phyloP scores from a whole-genome alignment of 2,797 vertebrate species.

The Sphenopsis melanotis region DNA sequence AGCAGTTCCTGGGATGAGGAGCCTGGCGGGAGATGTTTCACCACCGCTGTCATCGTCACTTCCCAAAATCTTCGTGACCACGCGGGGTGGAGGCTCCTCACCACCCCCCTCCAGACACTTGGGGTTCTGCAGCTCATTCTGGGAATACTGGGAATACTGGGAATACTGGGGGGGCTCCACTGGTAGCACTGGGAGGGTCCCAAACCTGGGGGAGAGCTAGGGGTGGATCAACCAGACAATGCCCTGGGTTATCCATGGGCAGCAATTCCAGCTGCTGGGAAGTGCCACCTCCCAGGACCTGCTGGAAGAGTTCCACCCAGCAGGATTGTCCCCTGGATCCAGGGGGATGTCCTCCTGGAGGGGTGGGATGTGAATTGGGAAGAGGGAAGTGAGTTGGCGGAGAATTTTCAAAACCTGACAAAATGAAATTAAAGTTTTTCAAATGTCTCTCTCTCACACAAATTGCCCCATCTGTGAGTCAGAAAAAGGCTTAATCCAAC shows the following conservation, averaged over 20 bases:
- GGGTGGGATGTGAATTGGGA: not conserved
- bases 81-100: not conserved
- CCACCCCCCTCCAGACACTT: accelerated
- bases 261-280: not conserved
- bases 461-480: not conserved
- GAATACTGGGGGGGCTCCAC: accelerated
- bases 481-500: not conserved
- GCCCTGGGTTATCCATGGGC: accelerated
- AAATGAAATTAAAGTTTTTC: not conserved
- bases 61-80: not conserved
- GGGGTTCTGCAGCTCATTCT: accelerated
- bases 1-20: not conserved
- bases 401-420: not conserved
- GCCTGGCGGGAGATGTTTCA: not conserved
- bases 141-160: not conserved
- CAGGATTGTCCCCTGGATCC: no score
- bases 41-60: not conserved
- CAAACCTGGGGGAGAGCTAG: accelerated
- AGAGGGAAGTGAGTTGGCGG: no score
- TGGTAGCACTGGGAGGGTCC: not conserved
- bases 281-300: not conserved
- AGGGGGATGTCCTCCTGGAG: not conserved
- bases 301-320: not conserved
- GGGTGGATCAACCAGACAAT: no score
- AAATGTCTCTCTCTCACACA: accelerated